A percentile compares a stretch with the other conserved stretches of the same genome.
These are phyloP conservation scores for Pandemis corylana DNA, from an alignment of 2,888 invertebrate species.

Conservation along the genomic window DNA sequence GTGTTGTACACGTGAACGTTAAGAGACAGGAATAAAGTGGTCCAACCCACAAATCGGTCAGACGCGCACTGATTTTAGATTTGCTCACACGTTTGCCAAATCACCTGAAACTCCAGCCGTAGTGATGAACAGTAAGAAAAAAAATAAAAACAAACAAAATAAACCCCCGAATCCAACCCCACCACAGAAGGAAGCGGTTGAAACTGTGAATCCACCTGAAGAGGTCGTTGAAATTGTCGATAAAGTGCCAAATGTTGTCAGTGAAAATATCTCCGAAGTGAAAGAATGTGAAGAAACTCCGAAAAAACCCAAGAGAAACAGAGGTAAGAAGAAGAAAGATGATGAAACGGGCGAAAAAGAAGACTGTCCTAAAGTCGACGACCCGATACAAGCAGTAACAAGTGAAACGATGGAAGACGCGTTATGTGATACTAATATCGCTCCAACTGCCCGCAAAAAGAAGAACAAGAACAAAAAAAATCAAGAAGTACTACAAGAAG, in stretches of 20 bases:
- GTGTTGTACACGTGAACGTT: conserved; percentile 64
- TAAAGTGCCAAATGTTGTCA: neutral
- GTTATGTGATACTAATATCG: conserved; percentile 43
- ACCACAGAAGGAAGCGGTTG: conserved; percentile 47
- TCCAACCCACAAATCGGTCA: conserved; percentile 70
- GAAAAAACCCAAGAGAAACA: conserved; percentile 78
- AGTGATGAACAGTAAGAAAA: conserved; percentile 75
- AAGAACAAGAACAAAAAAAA: conserved; percentile 71
- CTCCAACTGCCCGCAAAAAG: conserved; percentile 69
- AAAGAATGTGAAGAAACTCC: conserved; percentile 57
- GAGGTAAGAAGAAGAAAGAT: conserved; percentile 73
- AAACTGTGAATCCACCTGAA: conserved; percentile 14
- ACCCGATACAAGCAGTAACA: conserved; percentile 20
- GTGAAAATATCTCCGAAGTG: conserved; percentile 42
- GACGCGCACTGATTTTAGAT: conserved; percentile 72
- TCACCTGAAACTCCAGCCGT: conserved; percentile 39
- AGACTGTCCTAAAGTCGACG: conserved; percentile 41
- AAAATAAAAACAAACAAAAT: conserved; percentile 68
- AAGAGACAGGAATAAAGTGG: conserved; percentile 71
- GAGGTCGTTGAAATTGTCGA: conserved; percentile 48
- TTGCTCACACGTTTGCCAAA: conserved; percentile 58
- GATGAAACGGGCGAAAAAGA: conserved; percentile 49
- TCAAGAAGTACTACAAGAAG: conserved; percentile 34
- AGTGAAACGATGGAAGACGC: conserved; percentile 39
- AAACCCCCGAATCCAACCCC: conserved; percentile 57